Percentiles rank a stretch among this genome's conserved stretches.
phyloP scores from a whole-genome alignment of 1,140 invertebrate genomes.

The Drepana arcuata region DNA sequence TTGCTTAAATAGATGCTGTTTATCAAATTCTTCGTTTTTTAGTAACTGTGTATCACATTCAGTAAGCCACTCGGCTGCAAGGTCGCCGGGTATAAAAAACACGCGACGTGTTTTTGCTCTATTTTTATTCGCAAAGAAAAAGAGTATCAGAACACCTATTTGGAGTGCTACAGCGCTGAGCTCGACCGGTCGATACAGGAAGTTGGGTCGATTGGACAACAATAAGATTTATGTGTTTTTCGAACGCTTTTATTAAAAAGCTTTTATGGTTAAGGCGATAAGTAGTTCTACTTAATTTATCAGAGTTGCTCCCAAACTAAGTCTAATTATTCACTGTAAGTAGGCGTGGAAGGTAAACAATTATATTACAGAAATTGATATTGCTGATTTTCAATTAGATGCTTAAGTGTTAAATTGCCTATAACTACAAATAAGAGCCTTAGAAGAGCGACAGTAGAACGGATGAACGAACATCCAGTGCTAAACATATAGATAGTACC shows the following conservation, averaged over 20 bases:
- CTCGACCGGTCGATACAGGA: constrained; percentile 60
- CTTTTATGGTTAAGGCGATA: too few relatives aligned
- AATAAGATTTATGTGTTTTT: constrained; percentile 62
- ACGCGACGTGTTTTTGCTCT: constrained; percentile 55
- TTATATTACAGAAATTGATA: too few relatives aligned
- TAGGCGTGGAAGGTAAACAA: too few relatives aligned
- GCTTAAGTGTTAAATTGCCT: too few relatives aligned
- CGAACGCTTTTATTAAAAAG: constrained; percentile 27
- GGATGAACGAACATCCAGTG: neutral
- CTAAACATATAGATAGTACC: constrained; percentile 3
- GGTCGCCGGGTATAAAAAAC: constrained; percentile 59
- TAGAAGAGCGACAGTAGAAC: too few relatives aligned
- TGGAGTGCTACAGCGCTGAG: constrained; percentile 46
- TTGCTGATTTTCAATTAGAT: too few relatives aligned
- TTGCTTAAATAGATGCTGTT: constrained; percentile 46
- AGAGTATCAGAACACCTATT: constrained; percentile 62
- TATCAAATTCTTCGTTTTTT: constrained; percentile 56
- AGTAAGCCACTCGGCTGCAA: constrained; percentile 58
- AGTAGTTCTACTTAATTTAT: too few relatives aligned
- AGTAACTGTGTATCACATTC: constrained; percentile 57
- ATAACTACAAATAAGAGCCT: too few relatives aligned
- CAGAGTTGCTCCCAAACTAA: too few relatives aligned
- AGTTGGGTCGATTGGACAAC: constrained; percentile 57
- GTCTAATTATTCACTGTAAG: too few relatives aligned
- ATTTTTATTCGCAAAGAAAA: constrained; percentile 61